Conservation (phyloP, 2,797 vertebrate species). For the Crenuchus spilurus region DNA sequence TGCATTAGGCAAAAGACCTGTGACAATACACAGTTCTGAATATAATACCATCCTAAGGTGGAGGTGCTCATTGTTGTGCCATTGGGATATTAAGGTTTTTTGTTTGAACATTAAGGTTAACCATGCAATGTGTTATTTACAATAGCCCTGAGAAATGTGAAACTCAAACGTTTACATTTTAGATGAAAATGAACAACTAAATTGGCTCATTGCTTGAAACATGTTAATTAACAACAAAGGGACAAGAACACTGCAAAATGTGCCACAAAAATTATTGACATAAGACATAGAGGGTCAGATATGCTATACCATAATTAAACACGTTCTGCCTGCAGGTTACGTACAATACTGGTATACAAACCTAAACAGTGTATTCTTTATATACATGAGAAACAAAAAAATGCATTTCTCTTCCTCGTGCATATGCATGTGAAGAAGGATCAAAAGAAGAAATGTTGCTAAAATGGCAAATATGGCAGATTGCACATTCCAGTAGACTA, state of each 20-base stretch:
- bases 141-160: background rate
- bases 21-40: background rate
- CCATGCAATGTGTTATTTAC: background rate
- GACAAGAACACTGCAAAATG: background rate
- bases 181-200: background rate
- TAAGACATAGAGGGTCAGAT: no score
- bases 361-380: no score
- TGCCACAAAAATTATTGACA: no score
- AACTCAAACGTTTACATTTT: background rate
- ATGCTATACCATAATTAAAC: no score
- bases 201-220: background rate
- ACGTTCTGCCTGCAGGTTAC: background rate
- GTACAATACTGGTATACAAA: background rate
- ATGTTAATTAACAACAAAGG: background rate
- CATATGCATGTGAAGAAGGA: background rate
- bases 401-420: background rate
- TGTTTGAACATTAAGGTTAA: background rate
- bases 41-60: slow-evolving; percentile 26
- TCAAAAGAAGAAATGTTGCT: no score
- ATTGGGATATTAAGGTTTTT: background rate
- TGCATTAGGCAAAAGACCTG: slow-evolving; percentile 35
- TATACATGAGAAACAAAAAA: no score
- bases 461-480: background rate
- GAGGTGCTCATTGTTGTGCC: background rate
- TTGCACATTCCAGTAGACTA: background rate